Evolutionary conservation across 2,113 vertebrate genomes (phyloP), one percentile per base, ranked within the genome.

Genomic region (Leucoraja erinaceus): DNA sequence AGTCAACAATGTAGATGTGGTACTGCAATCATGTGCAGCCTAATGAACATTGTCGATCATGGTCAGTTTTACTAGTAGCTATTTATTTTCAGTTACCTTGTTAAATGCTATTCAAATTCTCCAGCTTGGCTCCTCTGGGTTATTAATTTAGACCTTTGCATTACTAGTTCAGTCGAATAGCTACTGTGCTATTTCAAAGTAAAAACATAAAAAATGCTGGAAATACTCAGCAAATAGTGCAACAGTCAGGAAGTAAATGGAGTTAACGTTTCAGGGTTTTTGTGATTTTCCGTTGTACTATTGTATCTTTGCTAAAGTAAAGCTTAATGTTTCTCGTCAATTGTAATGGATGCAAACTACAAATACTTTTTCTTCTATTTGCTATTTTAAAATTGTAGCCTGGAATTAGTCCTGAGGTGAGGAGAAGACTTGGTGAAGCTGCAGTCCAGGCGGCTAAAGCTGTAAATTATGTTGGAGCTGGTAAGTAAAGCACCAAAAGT

Each of bases 401-500:
- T 94, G 98, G 97, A 93, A 99, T 99, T 94, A 97, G 96, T 93
- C 94, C 97, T 54, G 97, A 99, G 93, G 97, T 99, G 93, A 97
- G 98, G 93, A 96, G 95, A 94, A 98, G 96, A 86, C 97, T 99
- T 1, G 99, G 99, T 92, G 98, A 99, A 94, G 98, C 98, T 4
- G 98, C 99, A 10, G 98, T 99, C 16, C 96, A 94, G 95, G 98
- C 99, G 83, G 98, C 98, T 25, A 98, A 99, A 95, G 98, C 99
- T 54, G 99, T 99, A 78, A 97, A 96, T 94, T 99, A 99, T 0
- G 98, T 99, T 14, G 99, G 99, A 75, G 98, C 99, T 96, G 99
- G 99, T 99, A 93, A 94, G 94, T 93, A 77, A 76, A 56, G 3
- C 33, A 31, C 2, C 9, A 28, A 14, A 5, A 1, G 2, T 14